Percentiles rank a stretch among this genome's conserved stretches.
Evolutionary conservation across 2,888 invertebrate species (phyloP).

Genomic region (Tenthredo scrophulariae): DNA sequence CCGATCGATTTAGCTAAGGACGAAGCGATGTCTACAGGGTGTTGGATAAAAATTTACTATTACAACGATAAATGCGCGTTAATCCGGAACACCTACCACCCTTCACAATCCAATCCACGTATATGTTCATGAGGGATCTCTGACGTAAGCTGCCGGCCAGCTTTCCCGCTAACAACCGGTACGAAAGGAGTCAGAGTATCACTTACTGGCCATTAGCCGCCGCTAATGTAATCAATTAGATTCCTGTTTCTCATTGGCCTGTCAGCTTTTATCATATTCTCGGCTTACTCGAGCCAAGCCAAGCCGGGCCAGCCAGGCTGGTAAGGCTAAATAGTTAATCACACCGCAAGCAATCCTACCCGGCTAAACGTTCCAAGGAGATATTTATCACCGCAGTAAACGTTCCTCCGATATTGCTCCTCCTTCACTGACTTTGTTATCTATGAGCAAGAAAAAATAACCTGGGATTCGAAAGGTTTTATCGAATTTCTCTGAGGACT

Average conservation of each 20-base stretch:
- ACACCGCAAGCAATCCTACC: constrained; percentile 12
- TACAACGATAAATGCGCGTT: not conserved
- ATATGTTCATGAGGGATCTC: not conserved
- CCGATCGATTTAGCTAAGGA: not conserved
- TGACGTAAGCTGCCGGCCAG: constrained; percentile 4
- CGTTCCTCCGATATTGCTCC: not conserved
- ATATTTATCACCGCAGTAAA: constrained; percentile 22
- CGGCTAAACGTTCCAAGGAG: constrained; percentile 29
- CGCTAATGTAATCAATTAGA: constrained; percentile 51
- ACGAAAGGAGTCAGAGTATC: constrained; percentile 50
- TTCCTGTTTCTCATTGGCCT: constrained; percentile 49
- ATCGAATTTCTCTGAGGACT: not conserved
- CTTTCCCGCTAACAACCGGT: constrained; percentile 34
- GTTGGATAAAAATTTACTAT: not conserved
- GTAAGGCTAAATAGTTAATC: constrained; percentile 42
- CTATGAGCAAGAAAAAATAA: no score
- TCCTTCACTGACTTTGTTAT: not conserved
- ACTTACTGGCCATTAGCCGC: constrained; percentile 46
- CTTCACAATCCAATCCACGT: not conserved
- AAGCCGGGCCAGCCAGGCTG: not conserved
- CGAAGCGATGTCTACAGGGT: not conserved
- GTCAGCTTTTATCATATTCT: constrained; percentile 48
- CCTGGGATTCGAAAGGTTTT: not conserved
- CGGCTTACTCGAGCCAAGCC: constrained; percentile 17
- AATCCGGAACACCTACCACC: not conserved